These are phyloP conservation scores for Ormia ochracea DNA, from an alignment of 2,888 invertebrate genomes.

Conservation along the genomic window DNA sequence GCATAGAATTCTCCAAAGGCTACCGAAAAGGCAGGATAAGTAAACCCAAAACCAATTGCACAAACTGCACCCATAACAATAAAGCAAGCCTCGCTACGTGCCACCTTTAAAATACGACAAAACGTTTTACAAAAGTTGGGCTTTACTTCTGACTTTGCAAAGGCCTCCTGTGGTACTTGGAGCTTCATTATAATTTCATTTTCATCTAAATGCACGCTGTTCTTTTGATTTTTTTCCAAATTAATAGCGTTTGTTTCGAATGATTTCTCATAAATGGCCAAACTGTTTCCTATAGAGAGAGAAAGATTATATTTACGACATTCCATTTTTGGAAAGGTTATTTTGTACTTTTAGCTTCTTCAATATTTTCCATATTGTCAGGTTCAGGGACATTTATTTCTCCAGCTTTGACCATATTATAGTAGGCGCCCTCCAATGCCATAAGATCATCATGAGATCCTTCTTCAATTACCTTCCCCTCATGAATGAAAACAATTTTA, in stretches of 20 bases:
- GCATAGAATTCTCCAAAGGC: conserved; percentile 87
- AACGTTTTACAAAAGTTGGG: conserved; percentile 73
- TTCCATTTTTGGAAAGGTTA: neutral
- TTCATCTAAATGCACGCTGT: conserved; percentile 71
- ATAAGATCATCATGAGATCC: conserved; percentile 86
- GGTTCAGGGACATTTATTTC: conserved; percentile 70
- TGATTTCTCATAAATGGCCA: conserved; percentile 74
- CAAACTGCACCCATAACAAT: conserved; percentile 82
- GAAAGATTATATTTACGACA: no score
- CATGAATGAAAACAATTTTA: conserved; percentile 83
- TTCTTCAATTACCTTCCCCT: conserved; percentile 84
- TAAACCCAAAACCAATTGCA: conserved; percentile 83
- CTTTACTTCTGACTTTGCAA: conserved; percentile 69
- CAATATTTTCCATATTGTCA: conserved; percentile 64
- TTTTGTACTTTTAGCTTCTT: conserved; percentile 69
- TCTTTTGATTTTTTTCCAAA: conserved; percentile 73
- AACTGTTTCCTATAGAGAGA: conserved; percentile 68
- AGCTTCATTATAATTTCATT: conserved; percentile 62
- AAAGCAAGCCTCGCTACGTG: conserved; percentile 83
- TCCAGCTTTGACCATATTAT: conserved; percentile 80
- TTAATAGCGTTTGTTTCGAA: conserved; percentile 74
- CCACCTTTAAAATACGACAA: conserved; percentile 81
- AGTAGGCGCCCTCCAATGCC: conserved; percentile 81
- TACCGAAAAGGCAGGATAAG: conserved; percentile 86
- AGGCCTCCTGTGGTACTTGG: neutral